A percentile compares a stretch with the other conserved stretches of the same genome.
These are phyloP conservation scores for Bombus waltoni DNA, from an alignment of 1,140 invertebrate genomes.

Conservation along the genomic window DNA sequence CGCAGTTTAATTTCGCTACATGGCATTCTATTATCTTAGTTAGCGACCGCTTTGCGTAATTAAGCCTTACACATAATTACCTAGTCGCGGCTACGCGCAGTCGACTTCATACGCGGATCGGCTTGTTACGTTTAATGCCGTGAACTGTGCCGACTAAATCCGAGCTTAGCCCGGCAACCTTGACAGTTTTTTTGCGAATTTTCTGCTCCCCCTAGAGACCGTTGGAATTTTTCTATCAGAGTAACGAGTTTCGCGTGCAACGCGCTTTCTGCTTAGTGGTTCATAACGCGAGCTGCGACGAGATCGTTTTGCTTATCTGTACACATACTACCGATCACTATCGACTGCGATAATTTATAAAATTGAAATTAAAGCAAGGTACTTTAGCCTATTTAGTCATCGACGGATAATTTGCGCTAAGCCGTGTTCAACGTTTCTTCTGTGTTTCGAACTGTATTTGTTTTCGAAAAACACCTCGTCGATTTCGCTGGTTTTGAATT, in stretches of 20 bases:
- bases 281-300: not conserved
- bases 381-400: too few species aligned
- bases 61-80: slow-evolving; percentile 42
- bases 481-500: too few species aligned
- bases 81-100: not conserved
- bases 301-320: not conserved
- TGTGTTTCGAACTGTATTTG: too few species aligned
- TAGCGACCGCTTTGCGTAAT: slow-evolving; percentile 41
- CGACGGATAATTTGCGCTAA: too few species aligned
- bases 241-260: not conserved
- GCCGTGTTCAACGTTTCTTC: too few species aligned
- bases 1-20: slow-evolving; percentile 31
- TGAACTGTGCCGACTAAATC: not conserved
- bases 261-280: not conserved
- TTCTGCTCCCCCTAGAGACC: not conserved
- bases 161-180: not conserved
- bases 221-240: not conserved
- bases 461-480: too few species aligned
- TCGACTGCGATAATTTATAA: not conserved
- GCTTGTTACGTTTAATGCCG: slow-evolving; percentile 38
- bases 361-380: too few species aligned
- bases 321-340: not conserved
- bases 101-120: slow-evolving; percentile 24
- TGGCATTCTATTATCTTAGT: slow-evolving; percentile 44
- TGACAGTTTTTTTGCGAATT: slow-evolving; percentile 7